phyloP scores from a whole-genome alignment of 2,797 vertebrate genomes.

The Pseudochromis fuscus region DNA sequence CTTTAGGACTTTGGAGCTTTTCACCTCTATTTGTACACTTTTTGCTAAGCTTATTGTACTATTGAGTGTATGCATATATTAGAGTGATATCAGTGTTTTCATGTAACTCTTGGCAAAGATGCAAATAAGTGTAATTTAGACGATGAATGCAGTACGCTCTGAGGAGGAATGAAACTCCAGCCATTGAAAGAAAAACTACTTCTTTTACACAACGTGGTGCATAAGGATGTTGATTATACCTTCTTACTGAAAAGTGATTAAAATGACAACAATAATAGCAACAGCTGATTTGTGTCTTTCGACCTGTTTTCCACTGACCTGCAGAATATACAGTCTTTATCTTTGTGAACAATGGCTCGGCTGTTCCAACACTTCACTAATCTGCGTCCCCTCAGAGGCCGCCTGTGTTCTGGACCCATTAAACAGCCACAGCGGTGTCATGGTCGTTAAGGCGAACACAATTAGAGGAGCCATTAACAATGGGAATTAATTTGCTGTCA shows the following conservation, averaged over 20 bases:
- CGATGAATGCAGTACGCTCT: too few species aligned
- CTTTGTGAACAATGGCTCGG: slow-evolving; percentile 46
- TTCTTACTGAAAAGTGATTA: neutral
- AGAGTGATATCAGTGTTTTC: too few species aligned
- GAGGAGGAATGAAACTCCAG: too few species aligned
- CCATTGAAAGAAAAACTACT: neutral
- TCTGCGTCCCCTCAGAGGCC: slow-evolving; percentile 60
- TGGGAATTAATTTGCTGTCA: slow-evolving; percentile 77
- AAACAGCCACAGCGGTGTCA: slow-evolving; percentile 71
- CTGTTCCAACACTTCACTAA: slow-evolving; percentile 47
- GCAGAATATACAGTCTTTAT: slow-evolving; percentile 49
- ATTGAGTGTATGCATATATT: too few species aligned
- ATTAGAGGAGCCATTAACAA: slow-evolving; percentile 79
- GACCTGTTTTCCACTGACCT: slow-evolving; percentile 11
- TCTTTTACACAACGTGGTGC: neutral
- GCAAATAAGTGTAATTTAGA: too few species aligned
- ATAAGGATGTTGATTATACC: neutral
- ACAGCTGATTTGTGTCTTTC: neutral
- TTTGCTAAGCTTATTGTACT: too few species aligned
- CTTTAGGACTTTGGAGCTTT: too few species aligned
- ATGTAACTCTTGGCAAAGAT: too few species aligned
- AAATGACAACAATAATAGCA: neutral
- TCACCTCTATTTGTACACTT: too few species aligned
- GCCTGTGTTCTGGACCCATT: slow-evolving; percentile 68
- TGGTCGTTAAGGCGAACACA: slow-evolving; percentile 71